Evolutionary conservation across 2,888 invertebrate genomes (phyloP).

Genomic region (Parnassius smintheus): DNA sequence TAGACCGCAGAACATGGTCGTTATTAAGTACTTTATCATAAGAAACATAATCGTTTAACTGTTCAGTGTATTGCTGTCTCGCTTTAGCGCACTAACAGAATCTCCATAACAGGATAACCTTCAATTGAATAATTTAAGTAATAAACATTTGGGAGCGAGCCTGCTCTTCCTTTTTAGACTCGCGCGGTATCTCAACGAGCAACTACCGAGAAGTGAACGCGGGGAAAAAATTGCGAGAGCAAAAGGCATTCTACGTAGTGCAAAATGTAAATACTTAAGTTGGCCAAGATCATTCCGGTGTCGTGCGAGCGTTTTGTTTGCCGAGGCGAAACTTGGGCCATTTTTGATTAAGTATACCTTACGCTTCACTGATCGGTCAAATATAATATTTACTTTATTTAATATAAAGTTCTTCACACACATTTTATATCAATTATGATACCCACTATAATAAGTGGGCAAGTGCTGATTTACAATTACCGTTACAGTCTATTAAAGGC

Average conservation of each 20-base stretch:
- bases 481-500: too few relatives aligned
- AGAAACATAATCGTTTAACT: conserved; percentile 6
- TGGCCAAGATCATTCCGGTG: conserved; percentile 34
- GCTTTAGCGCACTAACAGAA: conserved; percentile 28
- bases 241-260: conserved; percentile 41
- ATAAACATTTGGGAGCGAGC: conserved; percentile 40
- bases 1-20: not conserved
- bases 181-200: conserved; percentile 37
- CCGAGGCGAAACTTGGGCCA: not conserved
- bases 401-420: too few relatives aligned
- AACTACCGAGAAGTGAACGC: conserved; percentile 37
- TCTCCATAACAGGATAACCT: conserved; percentile 33
- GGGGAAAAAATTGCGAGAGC: conserved; percentile 37
- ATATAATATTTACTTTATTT: too few relatives aligned
- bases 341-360: too few relatives aligned
- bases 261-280: conserved; percentile 41
- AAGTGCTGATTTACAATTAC: too few relatives aligned
- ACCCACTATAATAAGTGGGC: too few relatives aligned
- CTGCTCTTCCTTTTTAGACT: conserved; percentile 39
- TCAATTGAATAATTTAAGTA: conserved; percentile 44
- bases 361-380: too few relatives aligned
- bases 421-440: too few relatives aligned
- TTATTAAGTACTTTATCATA: not conserved
- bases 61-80: not conserved
- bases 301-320: conserved; percentile 13